phyloP scores from a whole-genome alignment of 2,797 vertebrate species.

The Pantherophis vulpinus region DNA sequence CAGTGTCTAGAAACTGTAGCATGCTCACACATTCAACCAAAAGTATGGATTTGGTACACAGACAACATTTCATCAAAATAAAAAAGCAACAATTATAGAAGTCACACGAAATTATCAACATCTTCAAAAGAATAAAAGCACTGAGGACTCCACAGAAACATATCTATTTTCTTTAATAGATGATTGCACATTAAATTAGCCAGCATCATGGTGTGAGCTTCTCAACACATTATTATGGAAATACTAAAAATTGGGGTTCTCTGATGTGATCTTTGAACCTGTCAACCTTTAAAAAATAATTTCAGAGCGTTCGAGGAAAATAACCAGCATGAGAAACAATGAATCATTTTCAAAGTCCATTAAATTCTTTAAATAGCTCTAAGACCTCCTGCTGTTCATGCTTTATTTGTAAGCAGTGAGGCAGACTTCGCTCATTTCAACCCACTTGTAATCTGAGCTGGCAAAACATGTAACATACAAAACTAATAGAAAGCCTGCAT shows the following conservation, averaged over 20 bases:
- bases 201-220: not conserved
- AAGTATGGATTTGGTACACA: not conserved
- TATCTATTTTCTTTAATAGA: conserved; percentile 3
- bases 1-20: not conserved
- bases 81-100: not conserved
- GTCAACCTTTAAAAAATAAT: conserved; percentile 42
- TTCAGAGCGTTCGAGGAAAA: conserved; percentile 28
- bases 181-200: not conserved
- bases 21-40: not conserved
- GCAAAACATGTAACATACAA: conserved; percentile 23
- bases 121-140: not conserved
- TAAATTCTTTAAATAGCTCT: conserved; percentile 57
- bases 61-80: not conserved
- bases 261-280: conserved; percentile 44
- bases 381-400: conserved; percentile 43
- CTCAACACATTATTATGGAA: conserved; percentile 36
- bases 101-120: not conserved
- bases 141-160: not conserved
- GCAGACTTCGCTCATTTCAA: conserved; percentile 38
- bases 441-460: conserved; percentile 35
- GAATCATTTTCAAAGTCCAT: conserved; percentile 50
- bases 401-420: conserved; percentile 52
- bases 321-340: conserved; percentile 29
- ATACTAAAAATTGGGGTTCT: conserved; percentile 13
- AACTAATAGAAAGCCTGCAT: conserved; percentile 28